phyloP scores from a whole-genome alignment of 2,888 invertebrate genomes.

The Acanthosepion pharaonis region DNA sequence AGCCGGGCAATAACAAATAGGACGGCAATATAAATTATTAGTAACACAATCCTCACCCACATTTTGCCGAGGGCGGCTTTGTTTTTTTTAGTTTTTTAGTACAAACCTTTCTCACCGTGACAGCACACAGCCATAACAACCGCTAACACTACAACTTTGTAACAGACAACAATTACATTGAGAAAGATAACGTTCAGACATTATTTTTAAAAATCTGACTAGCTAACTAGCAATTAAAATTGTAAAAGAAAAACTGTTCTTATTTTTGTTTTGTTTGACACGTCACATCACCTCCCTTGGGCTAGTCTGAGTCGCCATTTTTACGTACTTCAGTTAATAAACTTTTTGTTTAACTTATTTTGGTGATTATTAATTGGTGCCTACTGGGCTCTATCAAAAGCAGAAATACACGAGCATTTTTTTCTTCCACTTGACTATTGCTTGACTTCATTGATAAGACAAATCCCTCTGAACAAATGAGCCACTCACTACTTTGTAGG shows the following conservation, averaged over 20 bases:
- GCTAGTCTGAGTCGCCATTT: neutral
- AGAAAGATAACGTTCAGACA: neutral
- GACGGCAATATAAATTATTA: conserved; percentile 71
- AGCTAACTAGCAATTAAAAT: neutral
- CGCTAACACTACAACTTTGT: neutral
- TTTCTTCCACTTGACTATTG: neutral
- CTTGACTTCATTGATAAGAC: neutral
- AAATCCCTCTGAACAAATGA: neutral
- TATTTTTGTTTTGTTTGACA: neutral
- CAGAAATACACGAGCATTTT: neutral
- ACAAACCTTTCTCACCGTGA: conserved; percentile 33
- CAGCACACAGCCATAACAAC: neutral
- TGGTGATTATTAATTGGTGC: neutral
- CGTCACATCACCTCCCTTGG: conserved; percentile 13
- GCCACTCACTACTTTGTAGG: neutral
- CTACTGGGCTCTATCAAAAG: neutral
- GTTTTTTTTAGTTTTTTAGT: neutral
- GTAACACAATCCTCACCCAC: conserved; percentile 73
- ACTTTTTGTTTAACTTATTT: neutral
- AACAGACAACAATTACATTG: neutral
- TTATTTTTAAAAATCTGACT: neutral
- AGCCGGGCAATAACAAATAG: conserved; percentile 74
- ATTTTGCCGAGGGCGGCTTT: conserved; percentile 55
- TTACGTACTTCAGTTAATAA: neutral
- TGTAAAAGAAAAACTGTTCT: neutral